Percentiles rank a stretch among this genome's conserved stretches.
phyloP scores from a whole-genome alignment of 2,113 vertebrate species.

The Cettia cetti region DNA sequence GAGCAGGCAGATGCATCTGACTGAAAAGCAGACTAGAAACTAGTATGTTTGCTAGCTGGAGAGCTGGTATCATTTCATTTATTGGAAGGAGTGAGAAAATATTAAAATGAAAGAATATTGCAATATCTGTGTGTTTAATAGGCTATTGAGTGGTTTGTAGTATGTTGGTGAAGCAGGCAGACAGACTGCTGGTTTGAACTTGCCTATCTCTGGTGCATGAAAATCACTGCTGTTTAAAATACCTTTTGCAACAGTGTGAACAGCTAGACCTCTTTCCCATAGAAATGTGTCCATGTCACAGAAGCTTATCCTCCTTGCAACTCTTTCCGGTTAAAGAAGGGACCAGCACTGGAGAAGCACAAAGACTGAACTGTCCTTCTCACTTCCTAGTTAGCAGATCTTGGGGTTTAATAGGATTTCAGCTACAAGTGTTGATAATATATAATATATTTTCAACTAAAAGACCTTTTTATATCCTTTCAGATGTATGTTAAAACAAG shows the following conservation, averaged over 20 bases:
- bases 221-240: neutral
- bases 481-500: neutral
- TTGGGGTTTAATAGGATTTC: neutral
- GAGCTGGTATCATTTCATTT: neutral
- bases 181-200: neutral
- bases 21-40: neutral
- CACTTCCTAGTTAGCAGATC: neutral
- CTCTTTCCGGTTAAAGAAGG: neutral
- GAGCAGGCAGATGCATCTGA: neutral
- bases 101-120: neutral
- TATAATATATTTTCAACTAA: neutral
- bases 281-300: neutral
- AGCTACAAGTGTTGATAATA: neutral
- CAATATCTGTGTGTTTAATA: neutral
- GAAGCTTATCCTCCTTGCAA: neutral
- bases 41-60: neutral
- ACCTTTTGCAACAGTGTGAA: neutral
- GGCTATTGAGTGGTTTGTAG: neutral
- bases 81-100: neutral
- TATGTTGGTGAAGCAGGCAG: neutral
- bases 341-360: neutral
- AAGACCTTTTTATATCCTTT: neutral
- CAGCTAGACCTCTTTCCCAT: neutral
- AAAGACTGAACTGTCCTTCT: neutral
- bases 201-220: neutral